Evolutionary conservation across 2,888 invertebrate genomes (phyloP).

Genomic region (Trichogramma dendrolimi): DNA sequence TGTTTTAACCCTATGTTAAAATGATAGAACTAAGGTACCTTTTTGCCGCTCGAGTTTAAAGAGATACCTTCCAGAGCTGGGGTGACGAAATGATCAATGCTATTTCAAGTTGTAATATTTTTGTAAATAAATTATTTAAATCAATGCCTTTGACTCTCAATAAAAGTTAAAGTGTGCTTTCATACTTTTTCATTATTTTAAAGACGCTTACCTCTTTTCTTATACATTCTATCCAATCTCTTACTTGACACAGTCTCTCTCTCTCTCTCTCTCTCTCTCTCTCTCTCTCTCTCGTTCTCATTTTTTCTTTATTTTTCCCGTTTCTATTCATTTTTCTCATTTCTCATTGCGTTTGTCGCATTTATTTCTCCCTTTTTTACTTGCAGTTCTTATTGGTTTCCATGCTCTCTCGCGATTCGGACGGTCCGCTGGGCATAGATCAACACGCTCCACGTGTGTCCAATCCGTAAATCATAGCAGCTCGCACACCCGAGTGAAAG

Average conservation of each 20-base stretch:
- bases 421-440: constrained; percentile 20
- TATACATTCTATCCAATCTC: constrained; percentile 2
- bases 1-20: too few species aligned
- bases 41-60: too few species aligned
- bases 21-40: too few species aligned
- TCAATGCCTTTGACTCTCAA: too few species aligned
- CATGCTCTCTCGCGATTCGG: background rate
- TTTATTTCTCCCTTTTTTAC: constrained; percentile 3
- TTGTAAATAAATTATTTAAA: too few species aligned
- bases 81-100: too few species aligned
- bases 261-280: constrained; percentile 8
- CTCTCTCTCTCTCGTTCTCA: constrained; percentile 6
- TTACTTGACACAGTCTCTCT: constrained; percentile 1
- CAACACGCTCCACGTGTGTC: constrained; percentile 26
- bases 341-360: background rate
- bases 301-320: background rate
- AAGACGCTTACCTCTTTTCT: too few species aligned
- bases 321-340: background rate
- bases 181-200: too few species aligned
- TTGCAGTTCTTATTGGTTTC: constrained; percentile 17
- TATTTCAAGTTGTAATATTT: too few species aligned
- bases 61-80: too few species aligned
- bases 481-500: background rate
- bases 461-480: constrained; percentile 12
- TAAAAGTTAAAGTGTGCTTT: too few species aligned